A percentile compares a stretch with the other conserved stretches of the same genome.
Evolutionary conservation across 2,113 vertebrate species (phyloP).

Genomic region (Neomonachus schauinslandi): DNA sequence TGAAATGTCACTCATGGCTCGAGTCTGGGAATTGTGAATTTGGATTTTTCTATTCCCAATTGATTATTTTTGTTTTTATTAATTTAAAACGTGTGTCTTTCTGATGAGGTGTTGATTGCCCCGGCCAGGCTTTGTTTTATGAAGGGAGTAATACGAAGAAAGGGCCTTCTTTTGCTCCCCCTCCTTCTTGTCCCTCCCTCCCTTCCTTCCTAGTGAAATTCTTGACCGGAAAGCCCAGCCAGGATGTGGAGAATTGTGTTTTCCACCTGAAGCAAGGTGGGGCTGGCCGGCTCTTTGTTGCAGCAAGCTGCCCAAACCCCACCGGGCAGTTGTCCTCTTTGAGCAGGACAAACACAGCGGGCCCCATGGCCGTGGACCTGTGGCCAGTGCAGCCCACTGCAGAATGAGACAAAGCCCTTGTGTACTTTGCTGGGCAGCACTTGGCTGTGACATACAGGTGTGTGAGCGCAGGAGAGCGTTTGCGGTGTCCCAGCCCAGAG

Average conservation of each 20-base stretch:
- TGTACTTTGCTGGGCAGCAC: neutral
- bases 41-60: neutral
- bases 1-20: neutral
- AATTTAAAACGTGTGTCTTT: neutral
- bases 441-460: neutral
- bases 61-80: neutral
- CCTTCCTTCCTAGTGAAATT: neutral
- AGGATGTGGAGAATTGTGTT: neutral
- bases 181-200: neutral
- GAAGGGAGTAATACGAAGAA: neutral
- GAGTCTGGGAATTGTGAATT: neutral
- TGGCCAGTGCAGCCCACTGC: neutral
- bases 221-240: neutral
- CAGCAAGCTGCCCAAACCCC: no score
- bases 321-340: neutral
- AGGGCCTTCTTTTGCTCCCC: neutral
- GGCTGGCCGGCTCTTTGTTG: neutral
- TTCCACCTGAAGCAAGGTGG: neutral
- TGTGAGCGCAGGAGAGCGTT: neutral
- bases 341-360: neutral
- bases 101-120: neutral
- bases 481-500: neutral
- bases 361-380: no score
- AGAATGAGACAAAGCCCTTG: conserved; percentile 26
- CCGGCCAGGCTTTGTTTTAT: neutral